Base-by-base conservation (phyloP, 1,140 invertebrate species). In the Procambarus clarkii region DNA sequence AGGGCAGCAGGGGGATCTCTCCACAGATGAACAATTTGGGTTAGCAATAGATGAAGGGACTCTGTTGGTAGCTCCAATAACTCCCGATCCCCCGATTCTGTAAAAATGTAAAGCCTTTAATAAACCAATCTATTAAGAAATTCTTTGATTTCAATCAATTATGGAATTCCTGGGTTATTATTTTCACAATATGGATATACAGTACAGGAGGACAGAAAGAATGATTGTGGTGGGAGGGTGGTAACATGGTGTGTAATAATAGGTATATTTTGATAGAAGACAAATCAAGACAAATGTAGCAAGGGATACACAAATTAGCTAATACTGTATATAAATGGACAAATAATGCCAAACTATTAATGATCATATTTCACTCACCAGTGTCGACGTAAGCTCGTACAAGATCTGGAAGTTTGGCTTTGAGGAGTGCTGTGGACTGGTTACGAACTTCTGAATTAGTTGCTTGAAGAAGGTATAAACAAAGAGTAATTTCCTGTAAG, bases 401-500 rank as follows among this genome's bases (percentile, higher is more conserved):
- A 80, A 99, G 95, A 94, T 98, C 97, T 54, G 97, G 97, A 88
- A 99, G 95, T 94, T 97, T 97, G 94, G 96, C 96, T 94, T 97
- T 96, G 54, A 98, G 95, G 95, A 98, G 97, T 93, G 97, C 96
- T 88, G 96, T 95, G 46, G 98, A 97, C 93, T 97, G 95, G 93
- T 95, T 95, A 54, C 96, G 95, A 79, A 97, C 96, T 93, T 98
- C 98, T 78, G 95, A 93, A 94, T 97, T 97, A 15, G 96, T 96
- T 0, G 98, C 98, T 94, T 97, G 96, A 71, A 97, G 96, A 85
- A 98, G 95, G 79, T 97, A 97, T 93, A 99, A 95, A 60, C 97
- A 97, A 95, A 98, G 97, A 44, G 97, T 97, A 93, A 98, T 97
- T 95, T 99, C 98, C 95, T 98, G 97, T 21, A 98, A 96, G 93